A percentile compares a stretch with the other conserved stretches of the same genome.
Conservation (phyloP, 1,140 invertebrate species). For the Brachionus calyciflorus region DNA sequence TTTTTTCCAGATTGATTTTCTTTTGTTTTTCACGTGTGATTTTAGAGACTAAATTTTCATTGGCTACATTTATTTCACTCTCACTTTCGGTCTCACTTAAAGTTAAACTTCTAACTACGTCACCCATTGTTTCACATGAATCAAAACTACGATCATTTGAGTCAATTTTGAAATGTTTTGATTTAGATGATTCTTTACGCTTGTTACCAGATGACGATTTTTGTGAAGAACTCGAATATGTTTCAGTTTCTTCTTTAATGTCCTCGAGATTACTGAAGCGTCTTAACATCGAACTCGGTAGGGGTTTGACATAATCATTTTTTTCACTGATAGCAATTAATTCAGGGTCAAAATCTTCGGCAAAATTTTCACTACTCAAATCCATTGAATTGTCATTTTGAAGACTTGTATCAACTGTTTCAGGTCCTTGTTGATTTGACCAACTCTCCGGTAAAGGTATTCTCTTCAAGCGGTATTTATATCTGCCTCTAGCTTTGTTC, state of each 20-base stretch:
- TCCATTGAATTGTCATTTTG: not conserved
- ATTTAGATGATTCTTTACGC: slow-evolving; percentile 7
- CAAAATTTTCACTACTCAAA: slow-evolving; percentile 3
- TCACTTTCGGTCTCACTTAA: slow-evolving; percentile 12
- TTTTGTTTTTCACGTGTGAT: slow-evolving; percentile 7
- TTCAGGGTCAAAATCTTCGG: slow-evolving; percentile 20
- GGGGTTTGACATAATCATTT: not conserved
- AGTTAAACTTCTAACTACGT: not conserved
- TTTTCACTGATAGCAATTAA: slow-evolving; percentile 6
- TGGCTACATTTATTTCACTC: slow-evolving; percentile 1
- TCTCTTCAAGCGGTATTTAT: slow-evolving; percentile 22
- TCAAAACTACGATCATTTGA: not conserved
- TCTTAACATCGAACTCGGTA: not conserved
- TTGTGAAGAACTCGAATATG: not conserved
- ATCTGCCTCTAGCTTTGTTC: slow-evolving; percentile 21
- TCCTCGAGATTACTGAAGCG: slow-evolving; percentile 3
- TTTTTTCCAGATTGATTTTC: slow-evolving; percentile 16
- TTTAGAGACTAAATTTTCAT: slow-evolving; percentile 12
- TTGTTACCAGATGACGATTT: not conserved
- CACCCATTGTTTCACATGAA: not conserved
- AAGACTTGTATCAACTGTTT: not conserved
- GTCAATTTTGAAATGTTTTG: slow-evolving; percentile 14
- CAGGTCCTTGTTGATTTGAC: not conserved
- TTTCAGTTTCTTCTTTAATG: slow-evolving; percentile 37
- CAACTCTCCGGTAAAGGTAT: slow-evolving; percentile 7